These are phyloP conservation scores for Felis chaus DNA, from an alignment of 2,113 vertebrate genomes.

Conservation along the genomic window DNA sequence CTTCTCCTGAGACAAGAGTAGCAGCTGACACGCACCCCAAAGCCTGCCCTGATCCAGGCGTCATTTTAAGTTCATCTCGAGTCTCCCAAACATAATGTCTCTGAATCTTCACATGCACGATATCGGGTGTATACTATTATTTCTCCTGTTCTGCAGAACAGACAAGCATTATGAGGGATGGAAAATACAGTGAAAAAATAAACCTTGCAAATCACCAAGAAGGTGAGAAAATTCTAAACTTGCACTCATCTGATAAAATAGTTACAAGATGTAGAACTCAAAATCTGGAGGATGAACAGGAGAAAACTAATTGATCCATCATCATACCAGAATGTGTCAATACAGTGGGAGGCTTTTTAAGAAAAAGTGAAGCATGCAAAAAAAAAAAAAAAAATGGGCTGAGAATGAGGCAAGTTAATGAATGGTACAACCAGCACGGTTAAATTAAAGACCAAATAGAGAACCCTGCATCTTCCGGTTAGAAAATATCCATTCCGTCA, in stretches of 20 bases:
- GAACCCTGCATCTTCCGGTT: not conserved
- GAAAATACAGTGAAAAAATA: not conserved
- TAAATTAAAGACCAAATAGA: not conserved
- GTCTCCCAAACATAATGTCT: fast-evolving
- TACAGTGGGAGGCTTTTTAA: not conserved
- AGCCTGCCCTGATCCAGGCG: fast-evolving
- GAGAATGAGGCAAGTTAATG: not conserved
- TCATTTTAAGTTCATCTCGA: fast-evolving
- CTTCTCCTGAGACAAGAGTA: not conserved
- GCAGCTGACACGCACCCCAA: fast-evolving
- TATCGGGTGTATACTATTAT: no score
- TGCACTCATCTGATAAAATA: not conserved
- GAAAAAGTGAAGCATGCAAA: no score
- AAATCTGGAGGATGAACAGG: not conserved
- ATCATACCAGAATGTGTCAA: not conserved
- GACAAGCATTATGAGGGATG: not conserved
- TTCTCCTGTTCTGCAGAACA: not conserved
- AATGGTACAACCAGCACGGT: not conserved
- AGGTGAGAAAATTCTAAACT: not conserved
- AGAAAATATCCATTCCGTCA: not conserved
- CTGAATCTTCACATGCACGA: not conserved
- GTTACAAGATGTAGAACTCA: not conserved
- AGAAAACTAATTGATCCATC: not conserved
- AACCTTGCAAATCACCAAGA: not conserved
- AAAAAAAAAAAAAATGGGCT: not conserved